A percentile compares a stretch with the other conserved stretches of the same genome.
phyloP scores from a whole-genome alignment of 2,113 vertebrate genomes.

The Empidonax alnorum region DNA sequence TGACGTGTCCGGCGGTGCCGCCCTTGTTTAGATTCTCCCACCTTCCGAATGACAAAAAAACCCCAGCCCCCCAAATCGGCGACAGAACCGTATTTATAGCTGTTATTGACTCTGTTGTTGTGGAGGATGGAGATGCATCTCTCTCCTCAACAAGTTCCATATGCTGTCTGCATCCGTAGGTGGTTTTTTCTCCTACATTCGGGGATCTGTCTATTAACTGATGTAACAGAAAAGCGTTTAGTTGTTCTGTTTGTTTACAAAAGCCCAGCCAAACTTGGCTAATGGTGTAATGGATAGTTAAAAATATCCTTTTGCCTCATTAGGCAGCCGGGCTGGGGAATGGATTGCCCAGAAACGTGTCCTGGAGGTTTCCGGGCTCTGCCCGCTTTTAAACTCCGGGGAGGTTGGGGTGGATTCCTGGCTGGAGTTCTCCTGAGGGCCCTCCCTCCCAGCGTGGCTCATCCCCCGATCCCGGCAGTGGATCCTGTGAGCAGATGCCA shows the following conservation, averaged over 20 bases:
- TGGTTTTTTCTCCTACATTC: conserved; percentile 4
- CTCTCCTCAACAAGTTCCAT: conserved; percentile 18
- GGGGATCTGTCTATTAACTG: conserved; percentile 47
- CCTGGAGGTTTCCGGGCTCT: neutral
- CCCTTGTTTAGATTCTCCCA: neutral
- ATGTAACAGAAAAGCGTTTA: neutral
- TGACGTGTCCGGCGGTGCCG: neutral
- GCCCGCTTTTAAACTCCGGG: neutral
- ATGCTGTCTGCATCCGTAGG: conserved; percentile 15
- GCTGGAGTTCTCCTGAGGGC: neutral
- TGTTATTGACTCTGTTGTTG: neutral
- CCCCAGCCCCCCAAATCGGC: neutral
- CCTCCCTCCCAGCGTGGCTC: neutral
- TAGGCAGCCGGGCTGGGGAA: neutral
- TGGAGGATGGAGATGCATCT: conserved; percentile 17
- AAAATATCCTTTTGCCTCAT: neutral
- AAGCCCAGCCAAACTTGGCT: neutral
- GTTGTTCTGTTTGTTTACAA: conserved; percentile 28
- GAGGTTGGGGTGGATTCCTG: neutral
- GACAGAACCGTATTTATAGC: conserved; percentile 24
- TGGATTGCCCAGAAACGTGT: neutral
- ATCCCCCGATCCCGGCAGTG: neutral
- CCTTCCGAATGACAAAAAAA: neutral
- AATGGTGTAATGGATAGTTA: neutral
- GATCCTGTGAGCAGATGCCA: neutral